A percentile compares a stretch with the other conserved stretches of the same genome.
Conservation (phyloP, 92 coral and sea anemone species). For the Epizoanthus fatuus region DNA sequence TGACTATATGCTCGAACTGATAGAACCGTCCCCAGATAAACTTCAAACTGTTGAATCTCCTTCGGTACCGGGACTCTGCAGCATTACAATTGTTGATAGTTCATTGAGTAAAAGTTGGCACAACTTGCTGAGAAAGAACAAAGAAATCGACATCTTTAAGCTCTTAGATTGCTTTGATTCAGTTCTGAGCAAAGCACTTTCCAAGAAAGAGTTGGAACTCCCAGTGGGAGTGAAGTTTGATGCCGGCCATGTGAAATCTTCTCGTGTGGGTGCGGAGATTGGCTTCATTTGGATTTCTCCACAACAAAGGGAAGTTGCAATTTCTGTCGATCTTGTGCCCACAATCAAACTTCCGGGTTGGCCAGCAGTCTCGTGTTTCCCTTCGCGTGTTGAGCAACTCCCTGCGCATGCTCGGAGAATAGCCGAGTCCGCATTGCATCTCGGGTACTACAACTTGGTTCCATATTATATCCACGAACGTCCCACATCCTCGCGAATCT, state of each 20-base stretch:
- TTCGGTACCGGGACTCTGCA: not conserved
- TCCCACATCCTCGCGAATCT: constrained; percentile 16
- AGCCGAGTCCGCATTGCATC: constrained; percentile 20
- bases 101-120: not conserved
- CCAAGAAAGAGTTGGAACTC: not conserved
- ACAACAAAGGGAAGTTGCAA: not conserved
- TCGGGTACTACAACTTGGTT: constrained; percentile 19
- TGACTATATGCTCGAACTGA: constrained; percentile 18
- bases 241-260: not conserved
- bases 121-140: not conserved
- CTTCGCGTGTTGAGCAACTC: not conserved
- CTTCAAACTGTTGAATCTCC: not conserved
- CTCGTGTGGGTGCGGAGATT: constrained; percentile 12
- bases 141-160: constrained; percentile 8
- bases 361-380: constrained; percentile 14
- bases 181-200: not conserved
- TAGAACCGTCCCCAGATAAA: not conserved
- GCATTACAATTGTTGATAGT: not conserved
- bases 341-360: constrained; percentile 17
- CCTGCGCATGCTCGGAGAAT: constrained; percentile 9
- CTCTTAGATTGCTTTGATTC: constrained; percentile 3
- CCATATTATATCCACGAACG: constrained; percentile 1
- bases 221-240: not conserved
- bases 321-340: constrained; percentile 26
- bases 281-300: not conserved